A percentile compares a stretch with the other conserved stretches of the same genome.
These are phyloP conservation scores for Rhadinocentrus ornatus DNA, from an alignment of 2,797 vertebrate species.

Conservation along the genomic window DNA sequence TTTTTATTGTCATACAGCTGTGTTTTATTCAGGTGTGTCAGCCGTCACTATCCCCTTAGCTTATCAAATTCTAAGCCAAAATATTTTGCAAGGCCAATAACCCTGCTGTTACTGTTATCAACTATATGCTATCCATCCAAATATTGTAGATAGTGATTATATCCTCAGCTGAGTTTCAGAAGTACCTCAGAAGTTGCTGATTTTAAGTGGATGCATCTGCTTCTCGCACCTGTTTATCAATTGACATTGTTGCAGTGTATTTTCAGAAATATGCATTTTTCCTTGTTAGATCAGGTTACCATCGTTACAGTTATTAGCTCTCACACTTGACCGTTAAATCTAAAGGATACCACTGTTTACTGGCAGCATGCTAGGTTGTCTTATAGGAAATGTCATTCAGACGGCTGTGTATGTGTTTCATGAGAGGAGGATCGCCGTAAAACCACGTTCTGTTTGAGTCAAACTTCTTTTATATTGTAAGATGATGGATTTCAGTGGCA, in stretches of 20 bases:
- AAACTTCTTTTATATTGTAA: conserved; percentile 39
- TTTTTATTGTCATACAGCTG: conserved; percentile 79
- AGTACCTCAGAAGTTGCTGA: conserved; percentile 78
- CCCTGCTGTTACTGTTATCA: conserved; percentile 72
- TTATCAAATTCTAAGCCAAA: conserved; percentile 78
- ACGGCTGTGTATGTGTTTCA: conserved; percentile 40
- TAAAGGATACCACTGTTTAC: conserved; percentile 65
- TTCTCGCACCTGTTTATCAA: conserved; percentile 64
- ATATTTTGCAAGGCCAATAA: conserved; percentile 61
- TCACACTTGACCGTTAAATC: conserved; percentile 44
- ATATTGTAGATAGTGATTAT: conserved; percentile 79
- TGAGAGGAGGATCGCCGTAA: conserved; percentile 74
- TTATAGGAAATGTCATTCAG: conserved; percentile 54
- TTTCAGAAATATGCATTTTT: conserved; percentile 78
- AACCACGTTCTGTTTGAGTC: conserved; percentile 16
- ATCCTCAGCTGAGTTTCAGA: conserved; percentile 75
- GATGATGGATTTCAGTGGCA: conserved; percentile 46
- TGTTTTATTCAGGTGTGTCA: conserved; percentile 78
- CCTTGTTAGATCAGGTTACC: conserved; percentile 71
- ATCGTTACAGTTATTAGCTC: conserved; percentile 49
- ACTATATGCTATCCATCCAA: conserved; percentile 80
- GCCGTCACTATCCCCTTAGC: conserved; percentile 72
- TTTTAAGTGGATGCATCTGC: conserved; percentile 73
- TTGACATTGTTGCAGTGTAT: conserved; percentile 63
- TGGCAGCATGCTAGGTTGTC: conserved; percentile 55